Evolutionary conservation across 2,888 invertebrate species (phyloP).

Genomic region (Acanthosepion lycidas): DNA sequence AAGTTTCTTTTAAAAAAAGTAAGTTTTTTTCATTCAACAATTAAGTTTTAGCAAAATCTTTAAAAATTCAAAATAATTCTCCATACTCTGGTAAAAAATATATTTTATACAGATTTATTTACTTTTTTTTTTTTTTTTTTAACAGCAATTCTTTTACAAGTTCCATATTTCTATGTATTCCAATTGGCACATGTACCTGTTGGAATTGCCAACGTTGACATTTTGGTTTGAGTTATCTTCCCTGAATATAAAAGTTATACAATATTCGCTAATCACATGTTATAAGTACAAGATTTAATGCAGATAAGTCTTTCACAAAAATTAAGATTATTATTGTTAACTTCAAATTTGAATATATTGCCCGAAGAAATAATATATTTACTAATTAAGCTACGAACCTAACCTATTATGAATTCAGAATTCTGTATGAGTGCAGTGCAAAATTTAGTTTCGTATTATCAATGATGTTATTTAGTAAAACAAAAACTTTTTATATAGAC

Average conservation of each 20-base stretch:
- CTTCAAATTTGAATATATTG: neutral
- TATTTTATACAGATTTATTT: neutral
- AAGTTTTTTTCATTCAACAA: no score
- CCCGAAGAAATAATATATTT: neutral
- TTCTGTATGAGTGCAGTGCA: neutral
- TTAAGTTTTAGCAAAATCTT: no score
- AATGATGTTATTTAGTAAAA: neutral
- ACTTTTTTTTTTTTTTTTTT: neutral
- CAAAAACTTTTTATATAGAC: neutral
- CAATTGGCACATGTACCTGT: neutral
- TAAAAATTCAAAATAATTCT: neutral
- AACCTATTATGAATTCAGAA: no score
- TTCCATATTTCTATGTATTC: neutral
- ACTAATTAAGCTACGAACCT: neutral
- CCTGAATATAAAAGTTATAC: neutral
- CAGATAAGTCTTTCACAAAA: neutral
- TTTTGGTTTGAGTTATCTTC: neutral
- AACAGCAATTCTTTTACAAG: neutral
- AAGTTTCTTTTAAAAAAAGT: no score
- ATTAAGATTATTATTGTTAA: neutral
- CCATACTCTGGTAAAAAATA: neutral
- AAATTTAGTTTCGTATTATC: conserved; percentile 3
- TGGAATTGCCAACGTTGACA: conserved; percentile 20
- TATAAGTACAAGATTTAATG: neutral
- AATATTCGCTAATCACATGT: neutral